Percentiles rank a stretch among this genome's conserved stretches.
Conservation (phyloP, 1,140 invertebrate genomes). For the Drosophila sproati region DNA sequence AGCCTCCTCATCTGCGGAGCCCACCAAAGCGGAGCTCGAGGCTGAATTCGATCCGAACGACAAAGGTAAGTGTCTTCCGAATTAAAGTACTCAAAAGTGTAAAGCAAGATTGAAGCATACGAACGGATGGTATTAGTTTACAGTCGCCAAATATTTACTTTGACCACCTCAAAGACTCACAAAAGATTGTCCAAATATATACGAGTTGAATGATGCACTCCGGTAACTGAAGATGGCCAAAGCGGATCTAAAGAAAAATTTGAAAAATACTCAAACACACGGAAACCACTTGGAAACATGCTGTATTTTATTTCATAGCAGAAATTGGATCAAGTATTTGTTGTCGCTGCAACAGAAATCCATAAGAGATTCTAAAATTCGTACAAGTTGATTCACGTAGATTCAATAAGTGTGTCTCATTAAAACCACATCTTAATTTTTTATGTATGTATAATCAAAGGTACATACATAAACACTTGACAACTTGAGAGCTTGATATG, state of each 20-base stretch:
- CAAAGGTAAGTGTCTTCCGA: slow-evolving; percentile 86
- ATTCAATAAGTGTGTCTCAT: slow-evolving; percentile 11
- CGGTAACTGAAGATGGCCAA: background rate
- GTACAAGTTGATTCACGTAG: background rate
- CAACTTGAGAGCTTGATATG: background rate
- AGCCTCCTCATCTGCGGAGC: slow-evolving; percentile 85
- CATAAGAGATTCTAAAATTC: too few relatives aligned
- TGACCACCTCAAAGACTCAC: background rate
- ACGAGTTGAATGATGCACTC: background rate
- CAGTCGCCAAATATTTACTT: slow-evolving; percentile 38
- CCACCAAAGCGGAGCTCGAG: slow-evolving; percentile 89
- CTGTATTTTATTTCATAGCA: background rate
- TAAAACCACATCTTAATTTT: background rate
- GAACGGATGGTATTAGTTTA: background rate
- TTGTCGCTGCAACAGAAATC: too few relatives aligned
- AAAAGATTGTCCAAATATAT: background rate
- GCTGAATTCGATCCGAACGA: slow-evolving; percentile 91
- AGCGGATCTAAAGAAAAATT: background rate
- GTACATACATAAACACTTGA: background rate
- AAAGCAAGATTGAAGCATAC: slow-evolving; percentile 11
- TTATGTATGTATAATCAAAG: slow-evolving; percentile 6
- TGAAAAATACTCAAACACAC: background rate
- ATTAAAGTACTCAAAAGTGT: slow-evolving; percentile 21
- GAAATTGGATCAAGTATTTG: background rate
- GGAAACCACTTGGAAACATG: too few relatives aligned